A percentile compares a stretch with the other conserved stretches of the same genome.
Conservation (phyloP, 2,888 invertebrate species). For the Lithophane semibrunnea region DNA sequence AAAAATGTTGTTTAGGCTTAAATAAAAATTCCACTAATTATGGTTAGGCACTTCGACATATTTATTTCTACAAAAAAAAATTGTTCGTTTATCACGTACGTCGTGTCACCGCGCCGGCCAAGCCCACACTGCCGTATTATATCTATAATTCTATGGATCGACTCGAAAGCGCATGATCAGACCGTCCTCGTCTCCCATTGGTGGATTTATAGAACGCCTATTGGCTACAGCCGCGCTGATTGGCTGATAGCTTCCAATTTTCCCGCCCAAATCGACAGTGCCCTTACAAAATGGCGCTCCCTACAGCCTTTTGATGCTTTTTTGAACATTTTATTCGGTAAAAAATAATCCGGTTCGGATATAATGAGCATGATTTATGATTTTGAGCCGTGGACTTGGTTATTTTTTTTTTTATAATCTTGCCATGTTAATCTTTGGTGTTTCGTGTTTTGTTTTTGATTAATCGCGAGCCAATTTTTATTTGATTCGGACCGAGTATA, state of each 20-base stretch:
- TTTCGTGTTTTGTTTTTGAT: constrained; percentile 85
- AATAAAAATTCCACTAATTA: constrained; percentile 64
- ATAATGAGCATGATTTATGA: constrained; percentile 91
- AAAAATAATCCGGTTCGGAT: constrained; percentile 90
- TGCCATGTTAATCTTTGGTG: constrained; percentile 87
- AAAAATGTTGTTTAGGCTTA: constrained; percentile 66
- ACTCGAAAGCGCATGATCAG: constrained; percentile 87
- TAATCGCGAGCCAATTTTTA: constrained; percentile 80
- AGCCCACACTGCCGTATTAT: constrained; percentile 89
- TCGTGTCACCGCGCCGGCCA: constrained; percentile 83
- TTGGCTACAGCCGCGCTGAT: constrained; percentile 73
- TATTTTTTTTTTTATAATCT: constrained; percentile 83
- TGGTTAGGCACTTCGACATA: constrained; percentile 86
- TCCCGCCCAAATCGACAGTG: constrained; percentile 85
- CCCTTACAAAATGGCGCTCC: constrained; percentile 90
- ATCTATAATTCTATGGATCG: constrained; percentile 89
- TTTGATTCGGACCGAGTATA: constrained; percentile 70
- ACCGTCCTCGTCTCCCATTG: constrained; percentile 79
- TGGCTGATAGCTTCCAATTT: constrained; percentile 80
- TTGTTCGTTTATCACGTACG: constrained; percentile 74
- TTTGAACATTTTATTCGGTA: constrained; percentile 89
- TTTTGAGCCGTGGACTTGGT: constrained; percentile 83
- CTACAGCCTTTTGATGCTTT: constrained; percentile 89
- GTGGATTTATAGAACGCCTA: constrained; percentile 83
- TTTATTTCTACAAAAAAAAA: constrained; percentile 76